Evolutionary conservation across 2,797 vertebrate genomes (phyloP).

Genomic region (Microctenopoma lineatum): DNA sequence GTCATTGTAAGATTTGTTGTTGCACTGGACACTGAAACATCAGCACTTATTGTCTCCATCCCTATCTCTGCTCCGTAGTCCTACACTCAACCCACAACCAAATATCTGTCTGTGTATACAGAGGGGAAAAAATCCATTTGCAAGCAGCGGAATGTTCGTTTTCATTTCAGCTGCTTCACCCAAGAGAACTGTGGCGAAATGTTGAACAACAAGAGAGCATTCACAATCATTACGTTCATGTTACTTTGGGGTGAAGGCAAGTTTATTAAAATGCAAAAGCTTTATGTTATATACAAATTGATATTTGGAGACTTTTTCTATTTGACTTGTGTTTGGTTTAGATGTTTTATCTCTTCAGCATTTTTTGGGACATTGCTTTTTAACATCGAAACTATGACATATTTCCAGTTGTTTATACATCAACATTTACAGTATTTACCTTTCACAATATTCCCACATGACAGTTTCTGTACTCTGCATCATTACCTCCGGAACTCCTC

Average conservation of each 20-base stretch:
- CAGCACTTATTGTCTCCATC: not conserved
- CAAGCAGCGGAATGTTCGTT: not conserved
- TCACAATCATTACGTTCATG: constrained; percentile 24
- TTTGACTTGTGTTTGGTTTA: not conserved
- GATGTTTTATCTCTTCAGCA: not conserved
- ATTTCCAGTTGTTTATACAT: constrained; percentile 4
- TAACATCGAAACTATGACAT: not conserved
- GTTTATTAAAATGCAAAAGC: constrained; percentile 40
- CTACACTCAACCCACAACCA: not conserved
- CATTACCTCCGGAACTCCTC: constrained; percentile 11
- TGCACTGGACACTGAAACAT: constrained; percentile 5
- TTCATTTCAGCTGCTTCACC: not conserved
- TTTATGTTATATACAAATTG: constrained; percentile 53
- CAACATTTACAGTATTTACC: not conserved
- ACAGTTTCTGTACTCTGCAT: constrained; percentile 3
- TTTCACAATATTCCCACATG: not conserved
- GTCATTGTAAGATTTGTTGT: constrained; percentile 1
- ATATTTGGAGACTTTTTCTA: constrained; percentile 9
- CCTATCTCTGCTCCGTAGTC: constrained; percentile 3
- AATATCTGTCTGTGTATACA: constrained; percentile 18
- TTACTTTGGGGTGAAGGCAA: constrained; percentile 14
- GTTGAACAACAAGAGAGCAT: constrained; percentile 8
- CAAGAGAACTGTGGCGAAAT: constrained; percentile 14
- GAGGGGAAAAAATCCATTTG: constrained; percentile 8
- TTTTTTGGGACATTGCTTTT: not conserved